Evolutionary conservation across 2,888 invertebrate species (phyloP), one percentile per base, ranked within the genome.

Genomic region (Nezara viridula): DNA sequence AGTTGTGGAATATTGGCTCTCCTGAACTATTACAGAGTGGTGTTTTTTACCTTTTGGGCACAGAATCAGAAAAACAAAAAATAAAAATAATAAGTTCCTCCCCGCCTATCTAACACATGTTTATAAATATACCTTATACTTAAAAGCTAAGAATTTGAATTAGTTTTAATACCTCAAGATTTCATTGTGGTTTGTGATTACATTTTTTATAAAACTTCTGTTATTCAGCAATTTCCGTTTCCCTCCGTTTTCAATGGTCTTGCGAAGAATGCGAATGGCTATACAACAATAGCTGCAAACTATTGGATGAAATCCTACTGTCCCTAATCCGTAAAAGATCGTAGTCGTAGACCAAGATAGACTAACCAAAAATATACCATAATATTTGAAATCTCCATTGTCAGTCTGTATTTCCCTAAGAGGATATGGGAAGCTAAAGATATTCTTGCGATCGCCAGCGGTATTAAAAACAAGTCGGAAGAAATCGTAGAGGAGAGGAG

Each of bases 281-380:
- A 85, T 44, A 44, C 85, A 85, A 19, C 85, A 85, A 44, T 85
- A 85, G 12, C 85, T 85, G n/a, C 40, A 40, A 5, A 44, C n/a
- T n/a, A 85, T n/a, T n/a, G 44, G 47, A 19, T n/a, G 44, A 24
- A 85, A 40, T 16, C 40, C 85, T 16, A 85, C 24, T 16, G 85
- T 47, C 1, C 85, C 85, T 27, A 85, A 10, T 1, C 44, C 85
- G 47, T 85, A 85, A 14, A n/a, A 2, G 37, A 85, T n/a, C 14
- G 47, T n/a, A 85, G 6, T 44, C 16, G 37, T 85, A 0, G 37
- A n/a, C 85, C 85, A 85, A 4, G 16, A 44, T 24, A 85, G n/a
- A n/a, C 85, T 85, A 4, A 24, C 44, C 21, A 85, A 47, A 21
- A 85, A 37, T 3, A 44, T 37, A 16, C n/a, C 47, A 12, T 85